Evolutionary conservation across 2,888 invertebrate genomes (phyloP), one percentile per base, ranked within the genome.

Genomic region (Pammene aurita): DNA sequence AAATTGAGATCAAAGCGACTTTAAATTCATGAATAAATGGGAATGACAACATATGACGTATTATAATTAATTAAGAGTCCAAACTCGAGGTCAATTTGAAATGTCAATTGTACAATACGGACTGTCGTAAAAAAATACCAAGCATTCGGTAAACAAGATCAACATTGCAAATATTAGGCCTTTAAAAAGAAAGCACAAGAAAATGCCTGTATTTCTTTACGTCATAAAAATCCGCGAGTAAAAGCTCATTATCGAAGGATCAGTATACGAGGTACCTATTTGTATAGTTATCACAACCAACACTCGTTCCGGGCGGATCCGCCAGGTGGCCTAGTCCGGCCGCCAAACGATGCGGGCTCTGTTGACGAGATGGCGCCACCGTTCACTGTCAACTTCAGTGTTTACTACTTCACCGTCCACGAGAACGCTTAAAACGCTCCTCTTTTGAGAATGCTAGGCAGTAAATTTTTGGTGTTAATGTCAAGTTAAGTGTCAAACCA

Each of bases 1-100:
- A 85, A 83, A 86, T 88, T 91, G 91, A 92, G 91, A 91, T 91
- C 91, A 90, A 81, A 84, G 80, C 83, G 79, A 83, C 85, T 84
- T 69, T 55, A 54, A 65, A 54, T 69, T 69, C 55, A 64, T 69
- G 68, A n/a, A 71, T 71, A 73, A 73, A 57, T 44, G 57, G 48
- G 56, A 66, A 66, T 66, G 55, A 70, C 61, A 46, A 70, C 56
- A 56, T 42, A 35, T 61, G 35, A 63, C 14, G 42, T 55, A 55
- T 57, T 66, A 60, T 63, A 64, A 35, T 64, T 63, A 58, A 58
- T 60, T 48, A 38, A 46, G 64, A 65, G 57, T 64, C 50, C 52
- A 44, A 65, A 69, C 64, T 65, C 65, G 60, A 60, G 38, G 63
- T 63, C 63, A 63, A 63, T 63, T 63, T 52, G 38, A 41, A 55